These are phyloP conservation scores for Epiblema foenella DNA, from an alignment of 2,888 invertebrate species.

Conservation along the genomic window DNA sequence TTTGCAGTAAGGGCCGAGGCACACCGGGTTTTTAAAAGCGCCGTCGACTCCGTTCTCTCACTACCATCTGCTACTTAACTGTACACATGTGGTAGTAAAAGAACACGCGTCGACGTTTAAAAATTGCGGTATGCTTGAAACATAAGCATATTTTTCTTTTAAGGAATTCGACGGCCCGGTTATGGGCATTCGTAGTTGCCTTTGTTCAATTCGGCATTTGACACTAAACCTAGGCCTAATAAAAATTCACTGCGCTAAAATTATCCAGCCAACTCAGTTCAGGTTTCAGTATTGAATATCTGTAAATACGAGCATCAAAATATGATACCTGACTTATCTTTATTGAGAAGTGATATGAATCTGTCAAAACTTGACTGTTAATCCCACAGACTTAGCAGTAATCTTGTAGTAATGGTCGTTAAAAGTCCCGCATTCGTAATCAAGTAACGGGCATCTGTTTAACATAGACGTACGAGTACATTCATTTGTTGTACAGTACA, in stretches of 20 bases:
- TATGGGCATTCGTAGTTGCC: not conserved
- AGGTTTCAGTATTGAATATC: too few species aligned
- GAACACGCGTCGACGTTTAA: too few species aligned
- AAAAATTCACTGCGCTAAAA: not conserved
- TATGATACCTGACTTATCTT: not conserved
- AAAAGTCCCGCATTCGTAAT: conserved; percentile 39
- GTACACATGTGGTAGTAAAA: too few species aligned
- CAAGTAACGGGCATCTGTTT: conserved; percentile 38
- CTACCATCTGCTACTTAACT: too few species aligned
- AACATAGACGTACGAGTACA: conserved; percentile 44
- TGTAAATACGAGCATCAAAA: too few species aligned
- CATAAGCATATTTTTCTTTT: not conserved
- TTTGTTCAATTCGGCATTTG: not conserved
- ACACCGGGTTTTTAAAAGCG: too few species aligned
- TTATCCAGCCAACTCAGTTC: not conserved
- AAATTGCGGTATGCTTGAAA: too few species aligned
- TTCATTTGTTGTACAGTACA: conserved; percentile 51
- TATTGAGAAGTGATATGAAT: conserved; percentile 9
- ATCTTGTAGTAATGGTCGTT: conserved; percentile 26
- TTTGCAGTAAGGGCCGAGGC: too few species aligned
- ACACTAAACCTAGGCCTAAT: not conserved
- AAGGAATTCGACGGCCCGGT: not conserved
- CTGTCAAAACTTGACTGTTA: conserved; percentile 13
- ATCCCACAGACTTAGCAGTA: conserved; percentile 25
- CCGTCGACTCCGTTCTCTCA: too few species aligned